phyloP scores from a whole-genome alignment of 2,888 invertebrate genomes.

The Mesochorus sp. region DNA sequence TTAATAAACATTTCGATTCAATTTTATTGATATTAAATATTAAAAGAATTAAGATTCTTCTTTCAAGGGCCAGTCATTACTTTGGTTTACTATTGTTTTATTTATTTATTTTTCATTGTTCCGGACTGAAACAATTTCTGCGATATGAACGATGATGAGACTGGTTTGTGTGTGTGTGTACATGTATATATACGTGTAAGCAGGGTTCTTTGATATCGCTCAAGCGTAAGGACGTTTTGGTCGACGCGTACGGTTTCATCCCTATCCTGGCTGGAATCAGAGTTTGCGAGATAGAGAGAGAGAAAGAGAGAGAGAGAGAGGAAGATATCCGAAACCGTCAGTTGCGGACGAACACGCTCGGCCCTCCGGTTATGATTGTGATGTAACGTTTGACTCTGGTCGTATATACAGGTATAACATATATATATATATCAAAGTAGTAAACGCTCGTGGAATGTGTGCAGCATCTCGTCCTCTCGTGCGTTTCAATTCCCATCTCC shows the following conservation, averaged over 20 bases:
- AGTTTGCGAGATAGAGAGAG: constrained; percentile 9
- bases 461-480: constrained; percentile 49
- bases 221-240: constrained; percentile 81
- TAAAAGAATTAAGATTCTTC: too few relatives aligned
- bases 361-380: constrained; percentile 80
- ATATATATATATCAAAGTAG: constrained; percentile 13
- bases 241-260: constrained; percentile 68
- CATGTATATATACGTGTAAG: constrained; percentile 8
- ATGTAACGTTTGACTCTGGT: constrained; percentile 77
- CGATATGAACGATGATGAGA: constrained; percentile 15
- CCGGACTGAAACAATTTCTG: too few relatives aligned
- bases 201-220: constrained; percentile 81
- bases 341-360: constrained; percentile 64
- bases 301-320: constrained; percentile 15
- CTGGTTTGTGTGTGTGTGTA: constrained; percentile 43
- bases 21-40: too few relatives aligned
- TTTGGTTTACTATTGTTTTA: too few relatives aligned
- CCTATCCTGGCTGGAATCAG: constrained; percentile 48
- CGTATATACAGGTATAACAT: neutral
- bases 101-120: too few relatives aligned
- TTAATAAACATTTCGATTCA: too few relatives aligned
- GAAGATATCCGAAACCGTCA: constrained; percentile 12
- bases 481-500: constrained; percentile 31
- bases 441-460: constrained; percentile 76
- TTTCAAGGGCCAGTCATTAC: too few relatives aligned